Evolutionary conservation across 1,140 invertebrate genomes (phyloP), one percentile per base, ranked within the genome.

Genomic region (Cyclina sinensis): DNA sequence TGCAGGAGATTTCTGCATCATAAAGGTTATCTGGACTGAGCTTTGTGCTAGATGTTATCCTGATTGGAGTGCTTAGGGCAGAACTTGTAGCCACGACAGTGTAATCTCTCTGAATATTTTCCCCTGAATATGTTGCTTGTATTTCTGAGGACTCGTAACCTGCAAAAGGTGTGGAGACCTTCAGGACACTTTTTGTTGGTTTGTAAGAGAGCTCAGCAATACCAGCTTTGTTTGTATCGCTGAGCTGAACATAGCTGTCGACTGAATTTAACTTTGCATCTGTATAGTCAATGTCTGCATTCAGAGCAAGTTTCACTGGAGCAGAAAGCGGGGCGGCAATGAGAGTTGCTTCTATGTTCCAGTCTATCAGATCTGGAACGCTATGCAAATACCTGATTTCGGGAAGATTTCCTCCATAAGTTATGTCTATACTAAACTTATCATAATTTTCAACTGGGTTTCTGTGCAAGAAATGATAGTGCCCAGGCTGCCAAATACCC

Each of bases 391-490:
- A 0, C 3, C 32, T 18, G 11, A 32, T 11, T 4, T 48, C 37
- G 39, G 65, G 46, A 30, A 62, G 30, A 21, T 18, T 32, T 32
- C 79, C 79, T 37, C 79, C 79, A 65, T 81, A 81, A 1, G 37
- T 68, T 0, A 84, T 30, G 5, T 84, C 62, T 5, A 84, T 3
- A 4, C 3, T 11, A 46, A 18, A 57, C 16, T 62, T 30, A 24
- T 86, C 84, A 78, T 43, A 86, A 57, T 73, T 73, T 65, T 86
- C 73, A 39, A 86, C 32, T 27, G 84, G 48, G 32, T 16, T 86
- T 37, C 5, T 65, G 18, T n/a, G 16, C 37, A 30, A 39, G 24
- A 46, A 78, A 21, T 39, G 21, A 27, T 76, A 76, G 1, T n/a
- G 32, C 12, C 84, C 74, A 27, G n/a, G n/a, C n/a, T 78, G n/a